Evolutionary conservation across 2,797 vertebrate species (phyloP), one percentile per base, ranked within the genome.

Genomic region (Chelmon rostratus): DNA sequence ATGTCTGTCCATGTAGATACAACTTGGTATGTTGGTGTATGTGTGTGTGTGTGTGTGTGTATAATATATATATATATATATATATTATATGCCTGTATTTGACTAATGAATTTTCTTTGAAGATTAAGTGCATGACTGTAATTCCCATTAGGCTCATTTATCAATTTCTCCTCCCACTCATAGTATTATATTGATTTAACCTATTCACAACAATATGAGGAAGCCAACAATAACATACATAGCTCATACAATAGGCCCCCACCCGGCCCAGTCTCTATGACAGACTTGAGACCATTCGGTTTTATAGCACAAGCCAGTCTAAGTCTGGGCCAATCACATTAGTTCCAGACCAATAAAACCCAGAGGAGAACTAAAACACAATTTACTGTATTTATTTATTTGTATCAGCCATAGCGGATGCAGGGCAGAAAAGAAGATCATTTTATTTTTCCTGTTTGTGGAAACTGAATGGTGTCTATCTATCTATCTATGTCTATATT

Each of bases 281-380:
- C 25, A 78, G 71, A 79, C 63, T 54, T 61, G 79, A 76, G 80
- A 72, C 49, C 69, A 64, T 63, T 81, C 12, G 7, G 15, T 82
- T 75, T 81, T 73, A 78, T 59, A 46, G 66, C 58, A 31, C 74
- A 40, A 65, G 65, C 66, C 59, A 59, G 18, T 71, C 40, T 68
- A 73, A 58, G 38, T 76, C 74, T 74, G 50, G 33, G 76, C 73
- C 87, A 89, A 81, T 87, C 82, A 80, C 61, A 89, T 89, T 88
- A 86, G 76, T 65, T 76, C 49, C 59, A 83, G 76, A 76, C 68
- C 49, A 68, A 50, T 44, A 71, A 76, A 76, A 40, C 79, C 73
- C 68, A 16, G 16, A 81, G 69, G 78, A 83, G 50, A 68, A 38
- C 70, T 75, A 82, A 84, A 86, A 72, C 37, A 81, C 66, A 81